A percentile compares a stretch with the other conserved stretches of the same genome.
phyloP scores from a whole-genome alignment of 2,797 vertebrate genomes.

The Poeciliopsis gracilis region DNA sequence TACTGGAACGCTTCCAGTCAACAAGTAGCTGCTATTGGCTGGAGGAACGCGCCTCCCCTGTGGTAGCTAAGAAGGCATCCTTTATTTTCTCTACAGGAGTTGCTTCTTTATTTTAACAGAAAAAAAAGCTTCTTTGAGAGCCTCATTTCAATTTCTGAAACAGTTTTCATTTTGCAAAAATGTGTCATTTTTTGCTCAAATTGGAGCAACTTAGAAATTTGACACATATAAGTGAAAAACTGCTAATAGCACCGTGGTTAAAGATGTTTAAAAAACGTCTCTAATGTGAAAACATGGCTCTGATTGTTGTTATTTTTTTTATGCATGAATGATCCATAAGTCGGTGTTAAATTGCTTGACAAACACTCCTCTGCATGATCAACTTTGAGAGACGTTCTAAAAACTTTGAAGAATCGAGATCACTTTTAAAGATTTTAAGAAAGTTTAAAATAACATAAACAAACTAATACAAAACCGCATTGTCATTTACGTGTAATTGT shows the following conservation, averaged over 20 bases:
- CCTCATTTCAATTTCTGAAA: neutral
- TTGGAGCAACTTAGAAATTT: neutral
- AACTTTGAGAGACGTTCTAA: neutral
- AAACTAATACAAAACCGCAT: neutral
- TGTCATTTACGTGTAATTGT: neutral
- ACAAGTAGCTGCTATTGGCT: conserved; percentile 56
- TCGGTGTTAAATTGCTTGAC: neutral
- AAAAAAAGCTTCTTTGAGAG: conserved; percentile 10
- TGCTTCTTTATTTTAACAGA: conserved; percentile 32
- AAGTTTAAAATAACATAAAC: neutral
- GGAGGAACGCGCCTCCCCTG: conserved; percentile 57
- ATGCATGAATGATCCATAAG: neutral
- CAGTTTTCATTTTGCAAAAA: neutral
- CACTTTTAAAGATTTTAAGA: neutral
- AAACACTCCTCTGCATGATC: neutral
- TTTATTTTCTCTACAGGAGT: conserved; percentile 16
- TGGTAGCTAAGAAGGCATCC: conserved; percentile 27
- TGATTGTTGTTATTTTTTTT: neutral
- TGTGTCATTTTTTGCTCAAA: neutral
- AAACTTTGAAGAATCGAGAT: neutral
- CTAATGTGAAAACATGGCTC: neutral
- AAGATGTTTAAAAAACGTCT: neutral
- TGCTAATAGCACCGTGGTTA: neutral
- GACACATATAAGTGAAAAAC: neutral
- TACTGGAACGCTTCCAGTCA: conserved; percentile 62